These are phyloP conservation scores for Bombus haemorrhoidalis DNA, from an alignment of 1,140 invertebrate species.

Conservation along the genomic window DNA sequence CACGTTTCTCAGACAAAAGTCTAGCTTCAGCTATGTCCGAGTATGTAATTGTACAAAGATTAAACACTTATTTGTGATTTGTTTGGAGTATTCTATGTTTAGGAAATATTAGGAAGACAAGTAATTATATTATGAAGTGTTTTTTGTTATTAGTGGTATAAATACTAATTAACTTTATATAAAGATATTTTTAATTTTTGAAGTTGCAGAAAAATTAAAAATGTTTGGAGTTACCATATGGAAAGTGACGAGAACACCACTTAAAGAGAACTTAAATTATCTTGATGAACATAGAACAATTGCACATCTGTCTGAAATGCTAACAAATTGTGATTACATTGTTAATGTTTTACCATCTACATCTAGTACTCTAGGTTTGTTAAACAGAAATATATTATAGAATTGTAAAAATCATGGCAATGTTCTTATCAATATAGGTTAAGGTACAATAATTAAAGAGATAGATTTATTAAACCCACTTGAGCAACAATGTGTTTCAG, in stretches of 20 bases:
- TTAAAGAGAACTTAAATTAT: constrained; percentile 65
- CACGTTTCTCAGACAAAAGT: constrained; percentile 79
- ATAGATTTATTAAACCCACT: constrained; percentile 82
- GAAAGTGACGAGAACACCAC: constrained; percentile 71
- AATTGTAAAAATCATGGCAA: constrained; percentile 76
- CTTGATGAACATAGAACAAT: constrained; percentile 73
- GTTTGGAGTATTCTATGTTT: constrained; percentile 82
- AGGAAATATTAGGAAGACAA: constrained; percentile 81
- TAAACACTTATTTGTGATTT: constrained; percentile 80
- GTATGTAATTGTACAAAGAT: constrained; percentile 83
- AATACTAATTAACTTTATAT: constrained; percentile 19
- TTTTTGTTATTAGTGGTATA: background rate
- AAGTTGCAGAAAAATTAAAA: constrained; percentile 80
- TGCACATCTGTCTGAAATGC: constrained; percentile 77
- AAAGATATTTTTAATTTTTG: constrained; percentile 35
- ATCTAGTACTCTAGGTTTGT: constrained; percentile 81
- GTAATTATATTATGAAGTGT: constrained; percentile 67
- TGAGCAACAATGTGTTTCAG: constrained; percentile 83
- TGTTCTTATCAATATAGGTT: constrained; percentile 85
- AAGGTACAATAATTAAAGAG: constrained; percentile 84
- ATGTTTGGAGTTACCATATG: constrained; percentile 77
- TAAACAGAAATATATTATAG: constrained; percentile 81
- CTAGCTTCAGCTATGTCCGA: constrained; percentile 84
- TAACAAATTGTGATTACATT: constrained; percentile 84
- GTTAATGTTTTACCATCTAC: constrained; percentile 84